Evolutionary conservation across 2,113 vertebrate genomes (phyloP).

Genomic region (Scalopus aquaticus): DNA sequence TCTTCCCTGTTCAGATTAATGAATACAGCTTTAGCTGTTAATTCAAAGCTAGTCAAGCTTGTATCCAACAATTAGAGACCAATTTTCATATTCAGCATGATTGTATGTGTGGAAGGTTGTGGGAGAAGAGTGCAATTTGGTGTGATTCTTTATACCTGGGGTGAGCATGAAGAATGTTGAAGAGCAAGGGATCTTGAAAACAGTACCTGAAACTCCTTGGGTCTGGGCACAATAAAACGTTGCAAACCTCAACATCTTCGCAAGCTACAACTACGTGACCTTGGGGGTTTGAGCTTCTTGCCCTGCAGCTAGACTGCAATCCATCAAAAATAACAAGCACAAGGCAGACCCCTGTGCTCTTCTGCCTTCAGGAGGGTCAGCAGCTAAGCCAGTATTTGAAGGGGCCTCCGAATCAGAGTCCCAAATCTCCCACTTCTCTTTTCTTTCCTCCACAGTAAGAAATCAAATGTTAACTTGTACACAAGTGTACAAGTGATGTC

Average conservation of each 20-base stretch:
- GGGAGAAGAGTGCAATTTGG: constrained; percentile 54
- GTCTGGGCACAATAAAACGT: not conserved
- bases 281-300: constrained; percentile 48
- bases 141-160: constrained; percentile 50
- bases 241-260: constrained; percentile 47
- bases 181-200: constrained; percentile 4
- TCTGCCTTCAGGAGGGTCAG: constrained; percentile 53
- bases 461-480: constrained; percentile 52
- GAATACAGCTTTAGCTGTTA: constrained; percentile 86
- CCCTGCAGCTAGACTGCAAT: constrained; percentile 62
- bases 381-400: constrained; percentile 26
- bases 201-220: not conserved
- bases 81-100: constrained; percentile 79
- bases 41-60: constrained; percentile 88
- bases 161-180: constrained; percentile 30
- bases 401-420: constrained; percentile 26
- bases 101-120: constrained; percentile 8
- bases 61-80: constrained; percentile 86
- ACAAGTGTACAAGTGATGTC: not conserved
- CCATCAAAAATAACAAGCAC: constrained; percentile 79
- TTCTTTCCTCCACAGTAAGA: not conserved
- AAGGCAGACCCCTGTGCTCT: not conserved
- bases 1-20: constrained; percentile 86
- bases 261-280: constrained; percentile 19
- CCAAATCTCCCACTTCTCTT: not conserved